phyloP scores from a whole-genome alignment of 2,797 vertebrate species.

The Scleropages formosus region DNA sequence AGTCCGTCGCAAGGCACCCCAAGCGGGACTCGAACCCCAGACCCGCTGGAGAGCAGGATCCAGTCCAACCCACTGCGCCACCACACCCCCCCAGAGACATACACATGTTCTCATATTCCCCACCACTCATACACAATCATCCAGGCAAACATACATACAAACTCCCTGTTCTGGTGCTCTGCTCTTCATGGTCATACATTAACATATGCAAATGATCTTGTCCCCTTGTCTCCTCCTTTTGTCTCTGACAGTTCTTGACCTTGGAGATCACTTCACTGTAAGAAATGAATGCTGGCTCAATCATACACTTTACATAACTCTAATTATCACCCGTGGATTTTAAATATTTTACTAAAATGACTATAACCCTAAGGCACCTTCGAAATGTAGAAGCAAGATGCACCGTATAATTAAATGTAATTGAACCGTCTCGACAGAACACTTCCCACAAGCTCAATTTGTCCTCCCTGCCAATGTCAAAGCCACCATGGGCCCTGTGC shows the following conservation, averaged over 20 bases:
- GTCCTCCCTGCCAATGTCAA: not conserved
- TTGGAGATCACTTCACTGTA: not conserved
- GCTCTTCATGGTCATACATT: not conserved
- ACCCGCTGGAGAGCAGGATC: too few relatives aligned
- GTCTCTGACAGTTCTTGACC: not conserved
- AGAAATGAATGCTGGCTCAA: not conserved
- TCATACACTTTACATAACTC: not conserved
- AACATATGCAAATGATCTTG: not conserved
- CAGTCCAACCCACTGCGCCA: too few relatives aligned
- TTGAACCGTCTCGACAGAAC: not conserved
- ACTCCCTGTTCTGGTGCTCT: not conserved
- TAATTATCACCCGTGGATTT: not conserved
- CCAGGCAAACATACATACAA: not conserved
- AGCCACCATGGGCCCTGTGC: not conserved
- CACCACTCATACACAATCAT: not conserved
- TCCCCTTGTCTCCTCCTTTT: not conserved
- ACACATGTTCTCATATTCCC: not conserved
- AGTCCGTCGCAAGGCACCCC: too few relatives aligned
- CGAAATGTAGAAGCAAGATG: not conserved
- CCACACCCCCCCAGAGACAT: too few relatives aligned
- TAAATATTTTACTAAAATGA: not conserved
- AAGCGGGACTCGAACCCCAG: too few relatives aligned
- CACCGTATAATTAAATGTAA: not conserved
- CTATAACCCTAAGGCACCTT: not conserved
- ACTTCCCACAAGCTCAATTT: conserved; percentile 1